Base-by-base conservation (phyloP, 2,113 vertebrate genomes). In the Salvelinus fontinalis region DNA sequence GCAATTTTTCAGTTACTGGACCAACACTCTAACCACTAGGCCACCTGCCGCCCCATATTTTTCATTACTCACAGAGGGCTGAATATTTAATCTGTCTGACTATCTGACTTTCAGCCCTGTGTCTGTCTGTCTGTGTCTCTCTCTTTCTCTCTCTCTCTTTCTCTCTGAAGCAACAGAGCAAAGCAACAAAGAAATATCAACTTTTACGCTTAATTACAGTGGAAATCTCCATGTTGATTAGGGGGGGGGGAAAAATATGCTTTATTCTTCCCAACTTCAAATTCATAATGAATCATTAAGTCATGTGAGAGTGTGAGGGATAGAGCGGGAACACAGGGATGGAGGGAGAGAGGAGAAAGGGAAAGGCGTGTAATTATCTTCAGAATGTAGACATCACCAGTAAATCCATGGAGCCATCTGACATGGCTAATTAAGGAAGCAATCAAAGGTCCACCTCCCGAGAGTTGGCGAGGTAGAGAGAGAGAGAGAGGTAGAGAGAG, bases 201-300 rank as follows among this genome's bases (percentile, higher is more conserved):
- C 89, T 94, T 90, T 95, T 94, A 92, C 88, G 90, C 95, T 83
- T 97, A 96, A 97, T 98, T 97, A 94, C 86, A 90, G 88, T 87
- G 89, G 90, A 91, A 94, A 89, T 94, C 94, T 95, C 94, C 34
- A 73, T 93, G 96, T 94, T 96, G 95, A 98, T 97, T 97, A 96
- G 90, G 67, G 75, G 31, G 4, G 4, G 29, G 26, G 1, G 83
- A 96, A 11, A 95, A 96, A 96, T 94, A 95, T 95, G 94, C 95
- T 96, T 94, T 94, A 95, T 95, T 95, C 95, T 95, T 94, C 95
- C 94, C 94, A 95, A 95, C 95, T 95, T 22, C 95, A 95, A 96
- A 97, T 96, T 94, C 95, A 95, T 97, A 97, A 98, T 98, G 97
- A 98, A 97, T 97, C 96, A 97, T 95, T 95, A 96, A 96, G 97